Evolutionary conservation across 2,113 vertebrate genomes (phyloP).

Genomic region (Acanthochromis polyacanthus): DNA sequence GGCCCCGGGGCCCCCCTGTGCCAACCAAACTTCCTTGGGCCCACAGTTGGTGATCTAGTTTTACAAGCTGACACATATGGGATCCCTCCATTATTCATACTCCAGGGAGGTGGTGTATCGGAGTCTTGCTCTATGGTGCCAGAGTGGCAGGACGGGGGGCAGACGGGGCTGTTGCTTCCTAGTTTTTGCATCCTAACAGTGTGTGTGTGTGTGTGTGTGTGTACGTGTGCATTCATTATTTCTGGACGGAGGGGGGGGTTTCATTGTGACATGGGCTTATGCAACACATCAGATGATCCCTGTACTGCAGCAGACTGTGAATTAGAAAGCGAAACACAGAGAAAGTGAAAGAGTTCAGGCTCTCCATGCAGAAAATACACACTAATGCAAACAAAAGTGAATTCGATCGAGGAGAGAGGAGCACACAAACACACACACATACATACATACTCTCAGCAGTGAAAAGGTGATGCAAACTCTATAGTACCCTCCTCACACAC

Average conservation of each 20-base stretch:
- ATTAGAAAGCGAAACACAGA: neutral
- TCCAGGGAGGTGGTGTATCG: slow-evolving; percentile 42
- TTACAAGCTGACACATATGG: slow-evolving; percentile 79
- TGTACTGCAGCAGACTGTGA: neutral
- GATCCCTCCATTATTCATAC: slow-evolving; percentile 77
- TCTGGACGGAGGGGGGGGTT: slow-evolving; percentile 29
- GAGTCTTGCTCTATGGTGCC: slow-evolving; percentile 40
- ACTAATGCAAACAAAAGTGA: slow-evolving; percentile 1
- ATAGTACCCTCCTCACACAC: neutral
- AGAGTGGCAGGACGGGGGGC: slow-evolving; percentile 11
- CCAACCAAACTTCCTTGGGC: slow-evolving; percentile 63
- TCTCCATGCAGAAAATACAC: neutral
- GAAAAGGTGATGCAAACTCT: slow-evolving; percentile 16
- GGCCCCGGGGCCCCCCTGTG: slow-evolving; percentile 49
- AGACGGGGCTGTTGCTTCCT: slow-evolving; percentile 1
- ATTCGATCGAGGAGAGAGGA: slow-evolving; percentile 6
- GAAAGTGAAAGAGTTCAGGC: neutral
- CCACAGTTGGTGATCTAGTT: slow-evolving; percentile 84
- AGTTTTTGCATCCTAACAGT: slow-evolving; percentile 18
- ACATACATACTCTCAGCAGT: neutral
- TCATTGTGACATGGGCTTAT: slow-evolving; percentile 29
- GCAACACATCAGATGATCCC: slow-evolving; percentile 34
- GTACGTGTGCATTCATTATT: slow-evolving; percentile 29
- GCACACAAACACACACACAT: neutral
- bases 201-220: slow-evolving; percentile 25